phyloP scores from a whole-genome alignment of 2,797 vertebrate species.

The Phrynocephalus guinanensis region DNA sequence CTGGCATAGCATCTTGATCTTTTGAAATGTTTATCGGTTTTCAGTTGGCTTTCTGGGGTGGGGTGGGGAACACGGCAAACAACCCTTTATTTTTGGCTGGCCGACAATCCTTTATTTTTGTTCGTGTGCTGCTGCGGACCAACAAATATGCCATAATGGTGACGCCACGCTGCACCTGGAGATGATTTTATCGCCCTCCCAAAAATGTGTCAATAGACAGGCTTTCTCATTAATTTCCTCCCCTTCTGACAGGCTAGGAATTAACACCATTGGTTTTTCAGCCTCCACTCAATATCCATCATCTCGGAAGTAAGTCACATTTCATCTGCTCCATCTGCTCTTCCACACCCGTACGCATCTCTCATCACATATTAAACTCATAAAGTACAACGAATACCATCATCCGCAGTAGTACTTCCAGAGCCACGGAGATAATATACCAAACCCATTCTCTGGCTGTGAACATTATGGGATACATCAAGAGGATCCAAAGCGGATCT shows the following conservation, averaged over 20 bases:
- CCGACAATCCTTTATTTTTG: too few species aligned
- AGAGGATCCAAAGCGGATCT: too few species aligned
- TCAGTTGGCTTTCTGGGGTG: neutral
- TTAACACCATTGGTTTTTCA: constrained; percentile 84
- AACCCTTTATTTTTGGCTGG: neutral
- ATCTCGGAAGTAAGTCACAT: constrained; percentile 78
- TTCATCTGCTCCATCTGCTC: constrained; percentile 76
- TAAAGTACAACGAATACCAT: constrained; percentile 53
- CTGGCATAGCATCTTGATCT: neutral
- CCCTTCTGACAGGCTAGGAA: constrained; percentile 79
- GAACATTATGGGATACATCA: neutral
- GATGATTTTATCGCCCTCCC: constrained; percentile 78
- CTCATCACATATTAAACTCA: constrained; percentile 73
- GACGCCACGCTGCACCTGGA: constrained; percentile 66
- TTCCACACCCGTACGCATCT: constrained; percentile 61
- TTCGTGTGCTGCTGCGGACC: neutral
- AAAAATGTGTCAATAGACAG: constrained; percentile 81
- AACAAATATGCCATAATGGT: constrained; percentile 59
- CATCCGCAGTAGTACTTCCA: neutral
- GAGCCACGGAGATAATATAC: neutral
- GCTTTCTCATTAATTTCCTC: constrained; percentile 82
- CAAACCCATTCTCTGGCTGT: neutral
- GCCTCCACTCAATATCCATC: constrained; percentile 80
- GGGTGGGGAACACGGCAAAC: neutral
- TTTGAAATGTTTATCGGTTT: neutral